These are phyloP conservation scores for Centruroides sculpturatus DNA, from an alignment of 1,140 invertebrate species.

Conservation along the genomic window DNA sequence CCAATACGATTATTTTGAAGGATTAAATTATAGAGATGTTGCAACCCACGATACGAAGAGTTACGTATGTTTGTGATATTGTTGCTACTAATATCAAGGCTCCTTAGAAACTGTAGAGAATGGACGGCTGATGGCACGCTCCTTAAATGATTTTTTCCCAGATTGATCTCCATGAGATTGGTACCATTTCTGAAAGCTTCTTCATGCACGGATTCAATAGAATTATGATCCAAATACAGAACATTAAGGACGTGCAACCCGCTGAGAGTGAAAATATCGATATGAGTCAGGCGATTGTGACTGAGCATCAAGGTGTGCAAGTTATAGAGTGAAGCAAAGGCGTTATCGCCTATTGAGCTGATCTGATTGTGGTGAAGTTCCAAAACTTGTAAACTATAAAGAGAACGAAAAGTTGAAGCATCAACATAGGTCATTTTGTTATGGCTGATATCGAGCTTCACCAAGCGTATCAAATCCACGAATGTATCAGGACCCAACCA, in stretches of 20 bases:
- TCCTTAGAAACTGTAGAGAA: slow-evolving; percentile 43
- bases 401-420: slow-evolving; percentile 32
- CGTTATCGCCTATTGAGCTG: slow-evolving; percentile 17
- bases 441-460: slow-evolving; percentile 66
- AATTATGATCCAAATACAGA: slow-evolving; percentile 68
- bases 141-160: slow-evolving; percentile 47
- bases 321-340: slow-evolving; percentile 66
- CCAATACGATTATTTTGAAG: slow-evolving; percentile 75
- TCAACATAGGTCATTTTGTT: slow-evolving; percentile 70
- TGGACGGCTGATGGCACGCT: slow-evolving; percentile 20
- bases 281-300: slow-evolving; percentile 56
- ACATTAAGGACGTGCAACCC: slow-evolving; percentile 67
- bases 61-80: slow-evolving; percentile 60
- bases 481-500: slow-evolving; percentile 71
- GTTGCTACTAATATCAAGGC: slow-evolving; percentile 73
- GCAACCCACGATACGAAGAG: slow-evolving; percentile 62
- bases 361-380: slow-evolving; percentile 21
- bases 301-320: slow-evolving; percentile 62
- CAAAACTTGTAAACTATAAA: slow-evolving; percentile 36
- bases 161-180: slow-evolving; percentile 23
- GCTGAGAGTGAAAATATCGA: slow-evolving; percentile 65
- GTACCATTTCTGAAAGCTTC: slow-evolving; percentile 22
- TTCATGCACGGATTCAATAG: slow-evolving; percentile 25
- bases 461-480: slow-evolving; percentile 66
- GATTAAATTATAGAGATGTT: slow-evolving; percentile 59